Percentiles rank a stretch among this genome's conserved stretches.
These are phyloP conservation scores for Eulemur rubriventer DNA, from an alignment of 2,797 vertebrate species.

Conservation along the genomic window DNA sequence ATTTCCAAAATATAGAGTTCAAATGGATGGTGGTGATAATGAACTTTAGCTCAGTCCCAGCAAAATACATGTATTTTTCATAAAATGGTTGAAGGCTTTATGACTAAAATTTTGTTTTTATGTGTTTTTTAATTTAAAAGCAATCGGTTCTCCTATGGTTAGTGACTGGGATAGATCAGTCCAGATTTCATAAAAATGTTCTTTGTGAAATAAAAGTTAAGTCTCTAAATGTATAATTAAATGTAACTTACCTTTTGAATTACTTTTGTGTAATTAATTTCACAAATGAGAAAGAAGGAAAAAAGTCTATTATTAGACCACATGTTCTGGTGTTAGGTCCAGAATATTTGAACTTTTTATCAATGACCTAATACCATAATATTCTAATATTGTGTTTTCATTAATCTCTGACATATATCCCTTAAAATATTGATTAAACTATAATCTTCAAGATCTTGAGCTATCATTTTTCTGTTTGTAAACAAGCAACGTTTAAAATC, in stretches of 20 bases:
- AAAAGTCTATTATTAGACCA: not conserved
- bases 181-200: not conserved
- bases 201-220: not conserved
- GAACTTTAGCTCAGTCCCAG: slow-evolving; percentile 64
- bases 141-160: not conserved
- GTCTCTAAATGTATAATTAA: not conserved
- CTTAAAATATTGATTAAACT: slow-evolving; percentile 23
- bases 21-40: slow-evolving; percentile 67
- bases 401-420: not conserved
- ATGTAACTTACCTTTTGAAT: slow-evolving; percentile 12
- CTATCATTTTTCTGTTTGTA: not conserved
- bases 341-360: slow-evolving; percentile 8
- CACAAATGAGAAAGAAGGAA: not conserved
- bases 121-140: not conserved
- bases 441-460: not conserved
- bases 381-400: slow-evolving; percentile 35
- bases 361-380: not conserved
- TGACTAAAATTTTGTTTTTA: not conserved
- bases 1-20: slow-evolving; percentile 76
- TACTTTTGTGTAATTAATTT: slow-evolving; percentile 30
- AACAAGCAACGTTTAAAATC: not conserved
- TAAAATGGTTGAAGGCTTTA: slow-evolving; percentile 61
- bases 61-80: slow-evolving; percentile 65
- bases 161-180: not conserved
- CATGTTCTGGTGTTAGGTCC: not conserved